Percentiles rank a stretch among this genome's conserved stretches.
Conservation (phyloP, 2,797 vertebrate genomes). For the Danionella dracula region DNA sequence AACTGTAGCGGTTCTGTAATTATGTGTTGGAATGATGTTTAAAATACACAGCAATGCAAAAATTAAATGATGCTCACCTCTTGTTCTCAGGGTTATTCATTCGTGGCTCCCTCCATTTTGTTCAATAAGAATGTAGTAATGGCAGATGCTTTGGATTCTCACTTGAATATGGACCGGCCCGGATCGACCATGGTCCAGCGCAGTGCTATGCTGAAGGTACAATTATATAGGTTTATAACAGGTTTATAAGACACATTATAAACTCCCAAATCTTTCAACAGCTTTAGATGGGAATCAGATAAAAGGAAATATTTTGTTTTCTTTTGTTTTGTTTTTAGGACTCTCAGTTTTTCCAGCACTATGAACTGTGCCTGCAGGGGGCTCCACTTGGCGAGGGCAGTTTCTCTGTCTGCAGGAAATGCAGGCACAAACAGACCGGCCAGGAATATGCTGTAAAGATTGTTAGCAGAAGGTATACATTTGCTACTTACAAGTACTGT, state of each 20-base stretch:
- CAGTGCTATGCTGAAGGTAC: constrained; percentile 86
- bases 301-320: neutral
- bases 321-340: constrained; percentile 65
- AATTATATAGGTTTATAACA: too few species aligned
- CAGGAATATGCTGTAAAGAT: constrained; percentile 88
- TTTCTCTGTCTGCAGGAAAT: constrained; percentile 88
- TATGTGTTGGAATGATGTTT: too few species aligned
- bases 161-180: constrained; percentile 71
- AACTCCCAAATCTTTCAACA: too few species aligned
- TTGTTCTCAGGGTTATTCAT: constrained; percentile 83
- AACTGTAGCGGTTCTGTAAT: too few species aligned
- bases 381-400: constrained; percentile 82
- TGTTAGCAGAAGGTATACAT: constrained; percentile 79
- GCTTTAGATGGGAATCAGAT: too few species aligned
- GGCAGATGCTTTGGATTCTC: constrained; percentile 74
- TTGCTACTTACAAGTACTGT: too few species aligned
- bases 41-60: too few species aligned
- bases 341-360: constrained; percentile 87
- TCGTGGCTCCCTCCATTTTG: constrained; percentile 86
- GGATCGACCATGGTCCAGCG: constrained; percentile 80
- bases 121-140: constrained; percentile 87
- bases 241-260: too few species aligned
- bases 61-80: too few species aligned
- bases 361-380: constrained; percentile 83
- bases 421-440: constrained; percentile 78